Evolutionary conservation across 2,113 vertebrate genomes (phyloP).

Genomic region (Notothenia rossii): DNA sequence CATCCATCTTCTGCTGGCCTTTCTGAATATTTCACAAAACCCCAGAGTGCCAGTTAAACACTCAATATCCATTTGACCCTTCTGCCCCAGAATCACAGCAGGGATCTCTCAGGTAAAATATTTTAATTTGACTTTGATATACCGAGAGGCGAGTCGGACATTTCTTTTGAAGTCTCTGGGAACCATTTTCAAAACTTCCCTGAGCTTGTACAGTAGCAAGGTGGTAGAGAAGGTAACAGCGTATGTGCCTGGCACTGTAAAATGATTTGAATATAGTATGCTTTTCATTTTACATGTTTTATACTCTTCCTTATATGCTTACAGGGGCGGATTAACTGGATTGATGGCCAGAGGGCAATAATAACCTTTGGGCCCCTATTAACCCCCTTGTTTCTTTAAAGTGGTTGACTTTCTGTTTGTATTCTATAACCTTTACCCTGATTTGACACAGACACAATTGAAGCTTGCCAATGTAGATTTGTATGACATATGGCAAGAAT

Average conservation of each 20-base stretch:
- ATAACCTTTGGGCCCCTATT: background rate
- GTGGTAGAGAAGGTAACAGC: background rate
- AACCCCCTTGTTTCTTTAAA: background rate
- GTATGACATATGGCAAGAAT: too few relatives aligned
- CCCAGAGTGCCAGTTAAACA: conserved; percentile 66
- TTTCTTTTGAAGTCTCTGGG: conserved; percentile 58
- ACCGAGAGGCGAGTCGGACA: conserved; percentile 16
- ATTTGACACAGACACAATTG: background rate
- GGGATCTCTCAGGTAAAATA: conserved; percentile 55
- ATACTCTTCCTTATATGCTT: background rate
- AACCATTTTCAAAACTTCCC: conserved; percentile 14
- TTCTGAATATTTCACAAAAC: conserved; percentile 76
- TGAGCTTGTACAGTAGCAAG: conserved; percentile 6
- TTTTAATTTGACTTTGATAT: conserved; percentile 66
- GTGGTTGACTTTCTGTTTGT: background rate
- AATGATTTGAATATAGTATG: background rate
- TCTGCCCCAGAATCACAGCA: conserved; percentile 54
- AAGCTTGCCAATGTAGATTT: too few relatives aligned
- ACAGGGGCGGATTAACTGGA: background rate
- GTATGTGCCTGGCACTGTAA: background rate
- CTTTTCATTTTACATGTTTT: background rate
- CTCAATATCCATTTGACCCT: conserved; percentile 50
- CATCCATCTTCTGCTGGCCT: conserved; percentile 74
- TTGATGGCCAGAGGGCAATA: background rate
- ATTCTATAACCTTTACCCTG: background rate